These are phyloP conservation scores for Miichthys miiuy DNA, from an alignment of 2,797 vertebrate genomes.

Conservation along the genomic window DNA sequence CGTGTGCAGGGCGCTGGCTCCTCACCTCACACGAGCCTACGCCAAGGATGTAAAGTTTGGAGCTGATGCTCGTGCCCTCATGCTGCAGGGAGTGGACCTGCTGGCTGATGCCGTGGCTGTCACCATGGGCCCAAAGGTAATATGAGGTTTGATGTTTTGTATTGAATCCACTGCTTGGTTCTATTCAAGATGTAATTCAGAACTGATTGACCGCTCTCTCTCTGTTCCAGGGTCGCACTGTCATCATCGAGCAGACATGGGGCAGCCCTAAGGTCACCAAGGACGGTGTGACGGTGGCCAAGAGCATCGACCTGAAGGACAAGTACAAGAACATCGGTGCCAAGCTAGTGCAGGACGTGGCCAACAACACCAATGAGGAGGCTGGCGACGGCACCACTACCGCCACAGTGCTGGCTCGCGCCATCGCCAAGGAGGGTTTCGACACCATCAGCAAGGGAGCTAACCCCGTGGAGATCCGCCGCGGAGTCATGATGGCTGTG, in stretches of 20 bases:
- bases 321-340: slow-evolving; percentile 97
- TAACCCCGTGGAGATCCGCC: slow-evolving; percentile 96
- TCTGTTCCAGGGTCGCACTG: slow-evolving; percentile 90
- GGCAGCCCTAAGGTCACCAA: slow-evolving; percentile 98
- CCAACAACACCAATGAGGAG: slow-evolving; percentile 99
- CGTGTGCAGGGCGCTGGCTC: slow-evolving; percentile 89
- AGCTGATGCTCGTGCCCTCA: slow-evolving; percentile 95
- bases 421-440: slow-evolving; percentile 97
- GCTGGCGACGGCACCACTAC: slow-evolving; percentile 98
- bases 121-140: slow-evolving; percentile 99
- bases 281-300: slow-evolving; percentile 98
- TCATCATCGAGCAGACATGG: slow-evolving; percentile 99
- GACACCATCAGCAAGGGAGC: slow-evolving; percentile 98
- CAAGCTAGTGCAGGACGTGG: slow-evolving; percentile 97
- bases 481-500: slow-evolving; percentile 96
- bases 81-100: slow-evolving; percentile 98
- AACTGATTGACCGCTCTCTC: too few relatives aligned
- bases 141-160: neutral
- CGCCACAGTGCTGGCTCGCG: slow-evolving; percentile 95
- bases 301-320: slow-evolving; percentile 97
- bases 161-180: neutral
- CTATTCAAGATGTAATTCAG: too few relatives aligned
- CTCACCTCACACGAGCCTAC: slow-evolving; percentile 91
- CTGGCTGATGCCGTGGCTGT: slow-evolving; percentile 96
- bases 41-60: slow-evolving; percentile 99